Percentiles rank a stretch among this genome's conserved stretches.
Conservation (phyloP, 2,888 invertebrate genomes). For the Tetragonula carbonaria region DNA sequence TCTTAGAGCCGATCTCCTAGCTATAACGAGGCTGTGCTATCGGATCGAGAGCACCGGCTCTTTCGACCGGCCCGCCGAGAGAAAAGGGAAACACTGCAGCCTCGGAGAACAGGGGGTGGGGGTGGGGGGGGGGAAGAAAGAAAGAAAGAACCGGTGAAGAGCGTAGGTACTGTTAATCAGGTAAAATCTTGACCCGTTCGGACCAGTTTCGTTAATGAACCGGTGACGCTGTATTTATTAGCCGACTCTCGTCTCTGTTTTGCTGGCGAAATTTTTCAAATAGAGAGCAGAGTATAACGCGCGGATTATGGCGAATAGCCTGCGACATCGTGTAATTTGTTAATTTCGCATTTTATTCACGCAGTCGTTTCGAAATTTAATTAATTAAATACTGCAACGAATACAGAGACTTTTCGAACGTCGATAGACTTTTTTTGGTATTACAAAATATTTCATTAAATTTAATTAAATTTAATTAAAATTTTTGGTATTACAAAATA, state of each 20-base stretch:
- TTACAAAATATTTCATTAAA: too few relatives aligned
- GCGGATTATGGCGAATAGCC: too few relatives aligned
- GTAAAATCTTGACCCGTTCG: slow-evolving; percentile 50
- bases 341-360: too few relatives aligned
- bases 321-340: neutral
- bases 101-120: neutral
- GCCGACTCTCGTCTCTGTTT: neutral
- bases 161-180: slow-evolving; percentile 54
- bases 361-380: too few relatives aligned
- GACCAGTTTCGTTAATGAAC: slow-evolving; percentile 66
- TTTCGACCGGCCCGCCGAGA: neutral
- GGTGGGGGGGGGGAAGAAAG: neutral
- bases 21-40: slow-evolving; percentile 62
- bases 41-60: slow-evolving; percentile 52
- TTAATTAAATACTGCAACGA: too few relatives aligned
- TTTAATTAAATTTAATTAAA: too few relatives aligned
- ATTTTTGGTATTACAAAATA: too few relatives aligned
- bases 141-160: slow-evolving; percentile 7
- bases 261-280: slow-evolving; percentile 37
- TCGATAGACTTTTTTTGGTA: too few relatives aligned
- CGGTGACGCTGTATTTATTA: slow-evolving; percentile 56
- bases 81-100: slow-evolving; percentile 8
- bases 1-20: slow-evolving; percentile 52
- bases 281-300: neutral
- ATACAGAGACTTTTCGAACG: too few relatives aligned